phyloP scores from a whole-genome alignment of 2,113 vertebrate species.

The Tenrec ecaudatus region DNA sequence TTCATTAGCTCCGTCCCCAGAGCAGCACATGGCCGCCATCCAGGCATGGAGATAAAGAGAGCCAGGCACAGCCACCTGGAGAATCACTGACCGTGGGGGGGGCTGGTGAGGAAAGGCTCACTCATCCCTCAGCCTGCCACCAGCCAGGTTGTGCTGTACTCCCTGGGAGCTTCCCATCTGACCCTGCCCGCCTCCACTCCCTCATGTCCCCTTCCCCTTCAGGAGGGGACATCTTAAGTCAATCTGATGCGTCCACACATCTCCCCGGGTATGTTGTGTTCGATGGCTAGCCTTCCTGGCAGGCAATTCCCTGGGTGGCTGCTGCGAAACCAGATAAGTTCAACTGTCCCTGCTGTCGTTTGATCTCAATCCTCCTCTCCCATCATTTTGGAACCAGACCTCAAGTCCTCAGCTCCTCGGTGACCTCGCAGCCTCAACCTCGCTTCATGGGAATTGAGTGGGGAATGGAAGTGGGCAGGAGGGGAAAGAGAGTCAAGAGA shows the following conservation, averaged over 20 bases:
- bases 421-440: not conserved
- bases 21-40: not conserved
- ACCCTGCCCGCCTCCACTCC: not conserved
- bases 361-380: not conserved
- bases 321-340: not conserved
- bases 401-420: not conserved
- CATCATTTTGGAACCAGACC: not conserved
- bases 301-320: not conserved
- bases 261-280: not conserved
- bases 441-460: not conserved
- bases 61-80: not conserved
- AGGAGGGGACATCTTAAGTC: not conserved
- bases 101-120: not conserved
- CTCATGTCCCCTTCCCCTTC: not conserved
- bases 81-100: not conserved
- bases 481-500: not conserved
- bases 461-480: too few species aligned
- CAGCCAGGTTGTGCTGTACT: not conserved
- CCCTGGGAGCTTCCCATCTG: not conserved
- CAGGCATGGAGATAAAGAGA: not conserved
- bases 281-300: not conserved
- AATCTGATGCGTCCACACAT: not conserved
- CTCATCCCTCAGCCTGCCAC: not conserved
- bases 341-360: not conserved
- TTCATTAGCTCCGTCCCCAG: slow-evolving; percentile 49